phyloP scores from a whole-genome alignment of 2,113 vertebrate genomes.

The Hucho hucho region DNA sequence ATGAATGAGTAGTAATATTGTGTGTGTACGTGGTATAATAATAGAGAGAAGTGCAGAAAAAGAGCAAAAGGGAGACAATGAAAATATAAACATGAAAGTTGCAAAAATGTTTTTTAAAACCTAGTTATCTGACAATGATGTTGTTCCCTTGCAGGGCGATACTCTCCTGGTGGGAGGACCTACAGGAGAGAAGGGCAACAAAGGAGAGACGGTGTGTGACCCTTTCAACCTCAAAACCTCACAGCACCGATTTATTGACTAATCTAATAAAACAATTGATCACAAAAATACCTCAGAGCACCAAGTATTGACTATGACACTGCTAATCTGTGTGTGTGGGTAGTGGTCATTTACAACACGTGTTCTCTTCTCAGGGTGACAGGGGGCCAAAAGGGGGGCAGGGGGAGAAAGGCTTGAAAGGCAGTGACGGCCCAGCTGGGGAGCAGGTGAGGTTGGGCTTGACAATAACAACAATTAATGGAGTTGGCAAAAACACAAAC shows the following conservation, averaged over 20 bases:
- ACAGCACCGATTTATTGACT: background rate
- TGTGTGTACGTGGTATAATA: background rate
- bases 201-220: slow-evolving; percentile 86
- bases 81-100: too few relatives aligned
- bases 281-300: background rate
- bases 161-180: slow-evolving; percentile 80
- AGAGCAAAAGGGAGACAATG: background rate
- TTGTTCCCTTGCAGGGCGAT: slow-evolving; percentile 78
- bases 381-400: slow-evolving; percentile 86
- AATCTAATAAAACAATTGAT: too few relatives aligned
- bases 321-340: background rate
- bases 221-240: background rate
- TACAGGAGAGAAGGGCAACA: slow-evolving; percentile 81
- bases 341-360: background rate
- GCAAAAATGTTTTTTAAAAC: too few relatives aligned
- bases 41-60: background rate
- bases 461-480: background rate
- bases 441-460: slow-evolving; percentile 77
- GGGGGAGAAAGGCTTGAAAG: slow-evolving; percentile 89
- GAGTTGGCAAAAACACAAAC: too few relatives aligned
- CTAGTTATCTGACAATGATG: background rate
- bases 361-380: slow-evolving; percentile 78
- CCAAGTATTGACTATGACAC: background rate
- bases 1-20: slow-evolving; percentile 5
- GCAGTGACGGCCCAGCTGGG: slow-evolving; percentile 83